phyloP scores from a whole-genome alignment of 2,888 invertebrate species.

The Eupithecia abbreviata region DNA sequence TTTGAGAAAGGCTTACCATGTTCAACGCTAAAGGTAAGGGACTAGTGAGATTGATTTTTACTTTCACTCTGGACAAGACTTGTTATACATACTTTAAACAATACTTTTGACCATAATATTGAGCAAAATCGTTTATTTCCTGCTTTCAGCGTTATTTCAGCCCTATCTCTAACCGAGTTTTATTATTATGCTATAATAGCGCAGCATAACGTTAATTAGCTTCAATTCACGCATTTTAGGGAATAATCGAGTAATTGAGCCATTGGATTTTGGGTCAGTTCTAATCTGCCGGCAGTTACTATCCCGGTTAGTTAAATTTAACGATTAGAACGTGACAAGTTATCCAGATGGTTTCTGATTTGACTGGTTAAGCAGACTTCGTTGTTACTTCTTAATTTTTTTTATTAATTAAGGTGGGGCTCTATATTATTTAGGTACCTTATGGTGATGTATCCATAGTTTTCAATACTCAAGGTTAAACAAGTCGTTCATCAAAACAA shows the following conservation, averaged over 20 bases:
- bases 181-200: constrained; percentile 34
- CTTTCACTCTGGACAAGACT: not conserved
- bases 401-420: not conserved
- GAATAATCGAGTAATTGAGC: constrained; percentile 36
- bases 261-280: constrained; percentile 35
- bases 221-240: constrained; percentile 38
- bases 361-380: not conserved
- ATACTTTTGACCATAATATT: not conserved
- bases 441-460: not conserved
- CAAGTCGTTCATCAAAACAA: no score
- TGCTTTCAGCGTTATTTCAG: constrained; percentile 10
- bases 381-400: not conserved
- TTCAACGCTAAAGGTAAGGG: not conserved
- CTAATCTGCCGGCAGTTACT: constrained; percentile 23
- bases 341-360: not conserved
- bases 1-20: not conserved
- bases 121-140: not conserved
- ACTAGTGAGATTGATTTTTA: not conserved
- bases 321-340: not conserved
- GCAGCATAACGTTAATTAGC: constrained; percentile 40
- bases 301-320: constrained; percentile 17
- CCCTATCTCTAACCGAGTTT: constrained; percentile 25
- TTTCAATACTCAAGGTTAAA: not conserved
- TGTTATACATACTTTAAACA: not conserved
- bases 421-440: no score